Conservation (phyloP, 2,113 vertebrate genomes). For the Pseudorectes ferrugineus region DNA sequence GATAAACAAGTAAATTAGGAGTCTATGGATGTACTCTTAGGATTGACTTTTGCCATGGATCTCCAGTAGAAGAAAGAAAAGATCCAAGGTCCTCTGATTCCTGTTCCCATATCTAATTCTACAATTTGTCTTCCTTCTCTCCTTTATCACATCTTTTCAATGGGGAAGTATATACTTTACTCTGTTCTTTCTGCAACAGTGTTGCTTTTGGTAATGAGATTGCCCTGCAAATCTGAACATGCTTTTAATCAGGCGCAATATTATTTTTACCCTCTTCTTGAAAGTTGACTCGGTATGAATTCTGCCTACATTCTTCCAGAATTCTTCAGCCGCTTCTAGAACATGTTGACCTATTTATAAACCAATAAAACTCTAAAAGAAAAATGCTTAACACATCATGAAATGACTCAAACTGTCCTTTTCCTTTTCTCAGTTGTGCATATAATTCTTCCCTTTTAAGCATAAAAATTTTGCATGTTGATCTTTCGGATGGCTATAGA, state of each 20-base stretch:
- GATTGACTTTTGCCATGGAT: neutral
- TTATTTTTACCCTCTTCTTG: conserved; percentile 10
- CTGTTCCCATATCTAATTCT: neutral
- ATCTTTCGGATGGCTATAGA: neutral
- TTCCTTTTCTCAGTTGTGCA: neutral
- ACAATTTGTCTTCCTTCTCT: neutral
- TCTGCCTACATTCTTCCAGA: conserved; percentile 15
- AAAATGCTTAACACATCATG: neutral
- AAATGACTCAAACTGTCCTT: neutral
- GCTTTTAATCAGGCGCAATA: neutral
- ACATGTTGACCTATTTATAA: conserved; percentile 31
- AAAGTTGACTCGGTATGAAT: conserved; percentile 1
- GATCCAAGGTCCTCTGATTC: neutral
- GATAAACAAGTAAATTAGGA: neutral
- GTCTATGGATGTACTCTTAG: neutral
- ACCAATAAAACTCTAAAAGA: neutral
- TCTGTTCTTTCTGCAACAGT: neutral
- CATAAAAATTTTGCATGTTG: neutral
- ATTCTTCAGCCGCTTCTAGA: neutral
- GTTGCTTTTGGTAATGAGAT: neutral
- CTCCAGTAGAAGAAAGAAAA: neutral
- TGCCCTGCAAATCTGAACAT: neutral
- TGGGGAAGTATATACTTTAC: neutral
- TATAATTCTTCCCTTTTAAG: neutral
- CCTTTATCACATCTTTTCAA: neutral